A percentile compares a stretch with the other conserved stretches of the same genome.
phyloP scores from a whole-genome alignment of 1,140 invertebrate genomes.

The Drusus annulatus region DNA sequence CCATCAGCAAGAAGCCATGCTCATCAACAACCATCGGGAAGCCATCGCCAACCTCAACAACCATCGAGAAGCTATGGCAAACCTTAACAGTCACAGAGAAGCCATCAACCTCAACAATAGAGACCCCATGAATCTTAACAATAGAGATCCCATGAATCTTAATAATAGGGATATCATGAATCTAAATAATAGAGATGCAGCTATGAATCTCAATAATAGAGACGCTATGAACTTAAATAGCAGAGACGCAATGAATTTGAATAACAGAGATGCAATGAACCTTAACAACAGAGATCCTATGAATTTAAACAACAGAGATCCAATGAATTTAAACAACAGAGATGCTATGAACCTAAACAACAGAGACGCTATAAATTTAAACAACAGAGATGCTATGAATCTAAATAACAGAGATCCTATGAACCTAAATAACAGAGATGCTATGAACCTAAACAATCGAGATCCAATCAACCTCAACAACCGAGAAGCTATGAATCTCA shows the following conservation, averaged over 20 bases:
- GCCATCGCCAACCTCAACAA: slow-evolving; percentile 52
- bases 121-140: slow-evolving; percentile 37
- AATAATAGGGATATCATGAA: slow-evolving; percentile 51
- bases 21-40: slow-evolving; percentile 49
- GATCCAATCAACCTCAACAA: slow-evolving; percentile 41
- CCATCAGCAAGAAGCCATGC: slow-evolving; percentile 51
- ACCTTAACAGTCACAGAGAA: slow-evolving; percentile 44
- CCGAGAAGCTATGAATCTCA: slow-evolving; percentile 48
- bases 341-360: slow-evolving; percentile 31
- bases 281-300: slow-evolving; percentile 46
- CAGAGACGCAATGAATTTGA: slow-evolving; percentile 51
- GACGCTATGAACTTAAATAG: too few relatives aligned
- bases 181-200: slow-evolving; percentile 40
- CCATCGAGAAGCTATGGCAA: slow-evolving; percentile 51
- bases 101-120: slow-evolving; percentile 42
- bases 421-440: slow-evolving; percentile 38
- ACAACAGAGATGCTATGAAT: slow-evolving; percentile 34
- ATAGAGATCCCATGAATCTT: slow-evolving; percentile 29
- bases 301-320: slow-evolving; percentile 38
- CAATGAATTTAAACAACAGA: slow-evolving; percentile 30
- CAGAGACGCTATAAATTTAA: slow-evolving; percentile 41
- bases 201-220: slow-evolving; percentile 40
- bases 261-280: slow-evolving; percentile 36
- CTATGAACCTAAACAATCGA: slow-evolving; percentile 17
- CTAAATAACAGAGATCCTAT: slow-evolving; percentile 20